Percentiles rank a stretch among this genome's conserved stretches.
phyloP scores from a whole-genome alignment of 2,797 vertebrate species.

The Echiichthys vipera region DNA sequence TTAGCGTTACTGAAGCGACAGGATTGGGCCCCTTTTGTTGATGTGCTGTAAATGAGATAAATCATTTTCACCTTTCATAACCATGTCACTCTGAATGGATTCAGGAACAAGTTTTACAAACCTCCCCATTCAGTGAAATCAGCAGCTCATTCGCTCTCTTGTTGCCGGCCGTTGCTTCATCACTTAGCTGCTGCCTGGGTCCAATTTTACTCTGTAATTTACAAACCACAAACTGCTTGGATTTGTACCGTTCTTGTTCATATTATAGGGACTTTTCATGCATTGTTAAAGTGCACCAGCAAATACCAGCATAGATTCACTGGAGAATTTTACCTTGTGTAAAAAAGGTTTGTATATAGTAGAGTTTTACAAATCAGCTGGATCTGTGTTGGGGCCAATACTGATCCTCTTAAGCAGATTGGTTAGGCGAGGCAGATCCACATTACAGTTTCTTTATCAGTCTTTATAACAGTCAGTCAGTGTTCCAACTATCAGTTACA shows the following conservation, averaged over 20 bases:
- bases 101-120: conserved; percentile 11
- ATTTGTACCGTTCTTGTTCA: conserved; percentile 14
- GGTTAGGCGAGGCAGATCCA: neutral
- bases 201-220: conserved; percentile 27
- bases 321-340: neutral
- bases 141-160: conserved; percentile 11
- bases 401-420: neutral
- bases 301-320: conserved; percentile 4
- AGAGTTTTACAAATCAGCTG: neutral
- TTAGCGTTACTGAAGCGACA: neutral
- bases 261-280: neutral
- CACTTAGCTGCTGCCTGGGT: conserved; percentile 26
- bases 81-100: conserved; percentile 12
- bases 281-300: neutral
- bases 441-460: neutral
- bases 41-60: conserved; percentile 22
- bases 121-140: conserved; percentile 16
- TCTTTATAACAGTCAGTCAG: neutral
- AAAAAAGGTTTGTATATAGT: conserved; percentile 1
- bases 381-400: neutral
- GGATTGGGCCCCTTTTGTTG: conserved; percentile 12
- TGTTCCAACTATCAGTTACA: neutral
- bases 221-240: conserved; percentile 14
- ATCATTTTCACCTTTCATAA: conserved; percentile 15
- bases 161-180: conserved; percentile 51